Conservation (phyloP, 2,888 invertebrate genomes). For the Helobdella robusta region DNA sequence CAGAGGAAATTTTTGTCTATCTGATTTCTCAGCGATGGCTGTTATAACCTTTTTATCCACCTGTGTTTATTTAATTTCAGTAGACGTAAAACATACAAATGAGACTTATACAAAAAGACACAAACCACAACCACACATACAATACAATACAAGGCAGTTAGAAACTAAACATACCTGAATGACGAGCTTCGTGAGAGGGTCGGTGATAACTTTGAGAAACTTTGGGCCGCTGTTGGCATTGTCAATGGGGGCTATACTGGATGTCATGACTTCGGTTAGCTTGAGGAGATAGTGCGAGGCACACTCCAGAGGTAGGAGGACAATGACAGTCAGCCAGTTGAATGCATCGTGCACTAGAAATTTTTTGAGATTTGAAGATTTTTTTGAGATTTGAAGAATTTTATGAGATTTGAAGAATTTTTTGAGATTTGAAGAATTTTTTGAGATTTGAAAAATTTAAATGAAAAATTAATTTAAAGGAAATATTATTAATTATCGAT, state of each 20-base stretch:
- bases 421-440: background rate
- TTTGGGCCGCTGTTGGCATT: constrained; percentile 8
- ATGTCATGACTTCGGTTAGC: constrained; percentile 24
- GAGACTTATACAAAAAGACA: no score
- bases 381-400: background rate
- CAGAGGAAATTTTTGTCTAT: constrained; percentile 30
- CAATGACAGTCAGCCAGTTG: constrained; percentile 54
- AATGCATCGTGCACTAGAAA: constrained; percentile 54
- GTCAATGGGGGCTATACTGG: background rate
- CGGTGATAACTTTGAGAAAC: constrained; percentile 49
- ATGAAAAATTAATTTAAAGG: no score
- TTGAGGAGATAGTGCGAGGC: constrained; percentile 36
- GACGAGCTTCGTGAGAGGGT: constrained; percentile 50
- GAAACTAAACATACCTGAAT: constrained; percentile 38
- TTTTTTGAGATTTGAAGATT: background rate
- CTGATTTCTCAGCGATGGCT: constrained; percentile 36
- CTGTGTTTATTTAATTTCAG: constrained; percentile 30
- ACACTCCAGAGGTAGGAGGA: constrained; percentile 53
- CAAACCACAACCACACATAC: no score
- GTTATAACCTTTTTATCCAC: constrained; percentile 39
- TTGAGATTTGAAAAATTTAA: background rate
- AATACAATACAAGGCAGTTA: no score
- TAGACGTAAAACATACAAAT: no score
- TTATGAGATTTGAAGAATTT: background rate
- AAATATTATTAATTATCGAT: background rate